Conservation (phyloP, 2,797 vertebrate species). For the Enteromius viviparus region DNA sequence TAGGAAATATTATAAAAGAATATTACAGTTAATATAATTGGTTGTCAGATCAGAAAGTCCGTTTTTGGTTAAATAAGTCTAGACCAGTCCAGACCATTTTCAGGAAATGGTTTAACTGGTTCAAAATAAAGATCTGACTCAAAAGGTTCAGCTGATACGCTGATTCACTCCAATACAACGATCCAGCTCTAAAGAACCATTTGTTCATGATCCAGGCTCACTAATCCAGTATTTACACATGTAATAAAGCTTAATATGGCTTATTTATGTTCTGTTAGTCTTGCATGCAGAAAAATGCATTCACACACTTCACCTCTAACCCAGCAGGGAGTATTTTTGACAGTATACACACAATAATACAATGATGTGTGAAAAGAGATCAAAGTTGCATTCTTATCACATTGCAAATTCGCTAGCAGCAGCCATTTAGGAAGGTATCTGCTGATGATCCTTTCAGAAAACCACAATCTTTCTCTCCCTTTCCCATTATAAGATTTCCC, state of each 20-base stretch:
- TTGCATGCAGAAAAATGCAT: background rate
- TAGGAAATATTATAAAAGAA: background rate
- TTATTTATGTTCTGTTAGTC: background rate
- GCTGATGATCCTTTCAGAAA: slow-evolving; percentile 44
- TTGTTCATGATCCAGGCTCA: background rate
- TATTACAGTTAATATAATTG: background rate
- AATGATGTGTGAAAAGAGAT: slow-evolving; percentile 46
- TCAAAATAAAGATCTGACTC: background rate
- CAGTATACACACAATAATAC: slow-evolving; percentile 28
- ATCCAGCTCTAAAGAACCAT: background rate
- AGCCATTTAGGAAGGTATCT: slow-evolving; percentile 44
- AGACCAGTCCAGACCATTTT: background rate
- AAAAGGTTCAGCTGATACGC: background rate
- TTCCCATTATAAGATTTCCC: slow-evolving; percentile 26
- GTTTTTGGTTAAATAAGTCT: background rate
- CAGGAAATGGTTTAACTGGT: background rate
- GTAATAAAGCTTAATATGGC: background rate
- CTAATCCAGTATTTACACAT: background rate
- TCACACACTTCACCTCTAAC: slow-evolving; percentile 5
- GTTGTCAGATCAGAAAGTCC: background rate
- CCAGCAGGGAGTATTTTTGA: slow-evolving; percentile 30
- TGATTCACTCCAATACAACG: background rate
- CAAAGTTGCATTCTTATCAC: slow-evolving; percentile 37
- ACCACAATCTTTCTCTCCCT: slow-evolving; percentile 28
- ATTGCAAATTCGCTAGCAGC: slow-evolving; percentile 32